Conservation (phyloP, 2,797 vertebrate genomes). For the Catostomus latipinnis region DNA sequence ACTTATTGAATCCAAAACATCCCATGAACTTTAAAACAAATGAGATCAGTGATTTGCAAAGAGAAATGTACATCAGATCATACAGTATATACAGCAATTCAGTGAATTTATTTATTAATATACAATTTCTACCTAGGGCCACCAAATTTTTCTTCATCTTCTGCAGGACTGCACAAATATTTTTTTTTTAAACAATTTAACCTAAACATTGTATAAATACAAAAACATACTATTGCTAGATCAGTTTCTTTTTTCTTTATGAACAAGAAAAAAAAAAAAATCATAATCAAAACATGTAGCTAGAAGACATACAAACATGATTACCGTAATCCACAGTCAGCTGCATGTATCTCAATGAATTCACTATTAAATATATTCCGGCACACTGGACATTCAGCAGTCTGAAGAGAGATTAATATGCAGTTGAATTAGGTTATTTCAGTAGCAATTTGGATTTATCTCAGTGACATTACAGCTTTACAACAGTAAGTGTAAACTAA, state of each 20-base stretch:
- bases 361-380: background rate
- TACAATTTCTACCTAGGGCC: no score
- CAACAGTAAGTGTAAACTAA: no score
- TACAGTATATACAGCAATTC: background rate
- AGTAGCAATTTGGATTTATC: no score
- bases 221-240: background rate
- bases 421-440: no score
- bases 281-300: background rate
- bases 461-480: no score
- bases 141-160: no score
- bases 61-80: background rate
- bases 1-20: slow-evolving; percentile 25
- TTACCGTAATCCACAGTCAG: slow-evolving; percentile 28
- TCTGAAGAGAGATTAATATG: background rate
- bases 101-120: background rate
- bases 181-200: no score
- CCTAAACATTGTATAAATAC: background rate
- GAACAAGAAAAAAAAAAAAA: no score
- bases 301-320: background rate
- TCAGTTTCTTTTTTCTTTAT: background rate
- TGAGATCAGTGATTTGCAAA: background rate
- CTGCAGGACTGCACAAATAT: no score
- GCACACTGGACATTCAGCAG: slow-evolving; percentile 25
- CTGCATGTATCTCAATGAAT: slow-evolving; percentile 22
- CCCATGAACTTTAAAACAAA: slow-evolving; percentile 25